Base-by-base conservation (phyloP, 1,140 invertebrate species). In the Nilaparvata lugens region DNA sequence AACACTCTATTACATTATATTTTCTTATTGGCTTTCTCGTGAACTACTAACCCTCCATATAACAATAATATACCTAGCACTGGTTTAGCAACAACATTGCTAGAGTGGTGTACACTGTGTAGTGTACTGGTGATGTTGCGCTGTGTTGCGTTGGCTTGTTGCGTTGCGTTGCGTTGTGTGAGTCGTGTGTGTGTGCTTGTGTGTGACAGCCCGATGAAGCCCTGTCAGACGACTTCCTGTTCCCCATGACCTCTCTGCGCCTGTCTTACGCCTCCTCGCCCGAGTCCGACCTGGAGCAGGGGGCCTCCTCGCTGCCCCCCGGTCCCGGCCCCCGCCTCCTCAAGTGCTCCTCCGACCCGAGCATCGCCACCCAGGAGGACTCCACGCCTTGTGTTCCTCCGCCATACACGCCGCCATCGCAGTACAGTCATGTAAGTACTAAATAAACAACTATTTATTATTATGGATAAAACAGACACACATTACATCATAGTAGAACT, bases 261-360 rank as follows among this genome's bases (percentile, higher is more conserved):
- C 80, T 96, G 64, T 96, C 93, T 70, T 97, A 95, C 78, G 93
- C 93, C 64, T 95, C 91, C 68, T 95, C 92, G 70, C 93, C 93
- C 65, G 94, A 97, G 78, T 94, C 89, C 72, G 94, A 97, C 76
- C 80, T 92, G 71, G 93, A 95, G 31, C 65, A 66, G 48, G 64
- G 77, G 67, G 79, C 78, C 65, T 73, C 78, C 65, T 73, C 73
- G 67, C 76, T 79, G 72, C 83, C 81, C 60, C 79, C 82, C 70
- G 31, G 31, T 2, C 79, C 86, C 68, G 80, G 88, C 65, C 91
- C 92, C 71, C 79, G 86, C 68, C 81, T 88, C 65, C 91, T 93
- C 71, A 91, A 91, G 65, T 92, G 88, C 66, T 77, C 75, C 11
- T 92, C 89, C 48, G 92, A 94, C 77, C 91, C 93, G 31, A 88